Conservation (phyloP, 2,888 invertebrate species). For the Dioctria linearis region DNA sequence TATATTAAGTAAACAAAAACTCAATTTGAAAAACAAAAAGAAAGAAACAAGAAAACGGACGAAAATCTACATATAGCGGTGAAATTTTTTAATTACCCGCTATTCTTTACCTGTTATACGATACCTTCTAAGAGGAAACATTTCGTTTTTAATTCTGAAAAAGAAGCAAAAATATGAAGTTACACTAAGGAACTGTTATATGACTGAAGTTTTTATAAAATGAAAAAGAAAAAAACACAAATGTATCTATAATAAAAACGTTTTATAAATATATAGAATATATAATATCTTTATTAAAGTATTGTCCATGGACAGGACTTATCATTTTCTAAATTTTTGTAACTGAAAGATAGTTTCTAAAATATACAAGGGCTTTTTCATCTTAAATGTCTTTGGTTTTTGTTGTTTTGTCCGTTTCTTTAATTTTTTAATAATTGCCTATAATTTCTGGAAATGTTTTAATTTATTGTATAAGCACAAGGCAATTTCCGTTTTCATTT, state of each 20-base stretch:
- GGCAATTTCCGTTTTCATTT: not conserved
- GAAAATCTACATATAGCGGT: not conserved
- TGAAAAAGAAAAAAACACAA: not conserved
- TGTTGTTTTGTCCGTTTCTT: not conserved
- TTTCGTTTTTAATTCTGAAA: slow-evolving; percentile 3
- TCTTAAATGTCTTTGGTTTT: not conserved
- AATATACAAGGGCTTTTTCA: not conserved
- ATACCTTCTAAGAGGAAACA: not conserved
- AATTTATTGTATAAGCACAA: too few species aligned
- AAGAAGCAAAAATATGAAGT: not conserved
- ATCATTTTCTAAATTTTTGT: not conserved
- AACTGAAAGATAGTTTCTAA: not conserved
- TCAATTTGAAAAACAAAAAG: not conserved
- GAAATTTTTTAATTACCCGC: not conserved
- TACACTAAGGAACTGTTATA: slow-evolving; percentile 10
- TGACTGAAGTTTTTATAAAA: slow-evolving; percentile 24
- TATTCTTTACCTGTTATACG: not conserved
- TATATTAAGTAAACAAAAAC: not conserved
- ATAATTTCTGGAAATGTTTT: not conserved
- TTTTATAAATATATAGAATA: not conserved
- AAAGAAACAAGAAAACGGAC: not conserved
- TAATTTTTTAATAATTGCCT: not conserved
- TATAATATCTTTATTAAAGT: too few species aligned
- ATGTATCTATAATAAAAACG: not conserved
- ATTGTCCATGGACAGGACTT: not conserved